A percentile compares a stretch with the other conserved stretches of the same genome.
Conservation (phyloP, 1,140 invertebrate genomes). For the Ridgeia piscesae region DNA sequence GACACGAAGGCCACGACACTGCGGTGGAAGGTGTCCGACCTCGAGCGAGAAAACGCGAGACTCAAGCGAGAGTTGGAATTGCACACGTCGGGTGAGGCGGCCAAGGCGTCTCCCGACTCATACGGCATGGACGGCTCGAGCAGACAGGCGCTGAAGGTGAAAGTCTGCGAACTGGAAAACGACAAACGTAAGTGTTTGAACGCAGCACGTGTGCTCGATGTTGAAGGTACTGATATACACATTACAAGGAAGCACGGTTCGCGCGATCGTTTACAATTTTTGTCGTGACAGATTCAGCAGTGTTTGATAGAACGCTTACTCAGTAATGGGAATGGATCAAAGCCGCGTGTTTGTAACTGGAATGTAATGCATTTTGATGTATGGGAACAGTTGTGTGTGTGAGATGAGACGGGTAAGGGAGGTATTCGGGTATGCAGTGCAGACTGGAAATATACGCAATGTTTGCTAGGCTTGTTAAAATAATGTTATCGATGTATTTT, state of each 20-base stretch:
- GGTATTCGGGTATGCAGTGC: not conserved
- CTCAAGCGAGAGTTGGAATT: constrained; percentile 22
- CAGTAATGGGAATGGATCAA: not conserved
- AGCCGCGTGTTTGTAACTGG: not conserved
- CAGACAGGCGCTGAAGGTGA: constrained; percentile 38
- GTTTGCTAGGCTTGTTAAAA: not conserved
- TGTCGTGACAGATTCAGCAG: not conserved
- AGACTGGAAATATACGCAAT: not conserved
- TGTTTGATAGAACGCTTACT: not conserved
- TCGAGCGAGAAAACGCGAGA: constrained; percentile 32
- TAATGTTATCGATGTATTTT: not conserved
- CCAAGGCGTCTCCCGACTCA: constrained; percentile 15
- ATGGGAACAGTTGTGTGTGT: not conserved
- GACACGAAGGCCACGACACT: constrained; percentile 32
- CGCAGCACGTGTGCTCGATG: not conserved
- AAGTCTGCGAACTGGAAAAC: constrained; percentile 49
- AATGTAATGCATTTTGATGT: not conserved
- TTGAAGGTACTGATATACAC: not conserved
- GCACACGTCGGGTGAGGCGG: constrained; percentile 22
- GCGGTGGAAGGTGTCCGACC: constrained; percentile 34
- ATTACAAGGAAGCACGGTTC: no score
- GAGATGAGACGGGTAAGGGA: not conserved
- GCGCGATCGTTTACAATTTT: not conserved
- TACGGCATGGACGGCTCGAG: not conserved
- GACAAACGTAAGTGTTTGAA: constrained; percentile 47